phyloP scores from a whole-genome alignment of 2,888 invertebrate species.

The Synergus japonicus region DNA sequence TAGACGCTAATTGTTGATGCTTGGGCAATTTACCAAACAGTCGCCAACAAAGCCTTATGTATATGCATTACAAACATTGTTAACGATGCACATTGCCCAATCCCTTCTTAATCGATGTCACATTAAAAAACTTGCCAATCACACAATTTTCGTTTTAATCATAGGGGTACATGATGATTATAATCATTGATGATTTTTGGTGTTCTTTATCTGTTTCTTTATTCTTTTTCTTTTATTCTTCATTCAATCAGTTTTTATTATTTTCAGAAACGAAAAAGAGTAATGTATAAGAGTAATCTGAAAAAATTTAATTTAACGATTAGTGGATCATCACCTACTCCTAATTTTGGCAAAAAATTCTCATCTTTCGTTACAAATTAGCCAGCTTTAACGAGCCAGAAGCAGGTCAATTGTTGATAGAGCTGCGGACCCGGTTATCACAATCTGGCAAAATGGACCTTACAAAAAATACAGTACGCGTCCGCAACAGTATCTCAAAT shows the following conservation, averaged over 20 bases:
- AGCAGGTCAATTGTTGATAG: constrained; percentile 62
- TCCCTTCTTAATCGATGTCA: constrained; percentile 17
- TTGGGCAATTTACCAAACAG: constrained; percentile 11
- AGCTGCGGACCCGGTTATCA: constrained; percentile 75
- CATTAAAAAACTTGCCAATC: background rate
- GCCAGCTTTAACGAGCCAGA: constrained; percentile 43
- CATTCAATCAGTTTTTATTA: background rate
- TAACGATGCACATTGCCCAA: constrained; percentile 13
- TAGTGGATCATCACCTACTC: background rate
- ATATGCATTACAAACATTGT: constrained; percentile 24
- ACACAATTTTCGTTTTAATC: background rate
- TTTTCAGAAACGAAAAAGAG: background rate
- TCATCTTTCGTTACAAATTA: constrained; percentile 17
- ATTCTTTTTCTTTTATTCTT: too few relatives aligned
- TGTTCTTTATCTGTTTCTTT: background rate
- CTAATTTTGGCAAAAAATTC: background rate
- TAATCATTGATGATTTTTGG: background rate
- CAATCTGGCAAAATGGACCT: constrained; percentile 75
- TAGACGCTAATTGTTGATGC: constrained; percentile 17
- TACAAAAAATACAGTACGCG: constrained; percentile 76
- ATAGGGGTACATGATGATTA: background rate
- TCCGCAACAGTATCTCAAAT: constrained; percentile 64
- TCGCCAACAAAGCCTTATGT: constrained; percentile 29
- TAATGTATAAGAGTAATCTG: background rate
- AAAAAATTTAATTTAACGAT: background rate